These are phyloP conservation scores for Garrulus glandarius DNA, from an alignment of 2,797 vertebrate species.

Conservation along the genomic window DNA sequence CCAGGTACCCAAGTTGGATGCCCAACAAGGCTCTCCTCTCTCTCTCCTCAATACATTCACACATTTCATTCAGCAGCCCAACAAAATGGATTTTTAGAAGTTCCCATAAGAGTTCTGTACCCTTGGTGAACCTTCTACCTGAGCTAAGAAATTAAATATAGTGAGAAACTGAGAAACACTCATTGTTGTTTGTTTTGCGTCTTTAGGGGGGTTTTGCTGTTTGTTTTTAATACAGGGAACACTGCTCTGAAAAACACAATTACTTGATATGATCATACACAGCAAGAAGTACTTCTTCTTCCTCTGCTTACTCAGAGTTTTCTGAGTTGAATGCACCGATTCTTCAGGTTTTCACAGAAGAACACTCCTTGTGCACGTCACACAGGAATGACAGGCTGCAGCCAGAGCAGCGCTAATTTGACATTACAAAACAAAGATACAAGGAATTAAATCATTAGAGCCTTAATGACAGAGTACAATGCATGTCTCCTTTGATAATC, in stretches of 20 bases:
- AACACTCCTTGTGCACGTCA: neutral
- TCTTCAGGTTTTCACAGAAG: neutral
- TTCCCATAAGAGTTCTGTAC: neutral
- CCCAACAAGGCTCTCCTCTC: neutral
- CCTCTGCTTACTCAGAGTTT: neutral
- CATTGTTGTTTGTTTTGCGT: neutral
- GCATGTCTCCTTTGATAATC: neutral
- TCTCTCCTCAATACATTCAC: neutral
- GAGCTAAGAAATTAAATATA: neutral
- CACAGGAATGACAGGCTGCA: neutral
- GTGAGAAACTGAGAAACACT: neutral
- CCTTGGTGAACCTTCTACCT: neutral
- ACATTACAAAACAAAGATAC: neutral
- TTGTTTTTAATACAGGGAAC: neutral
- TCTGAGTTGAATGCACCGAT: accelerated
- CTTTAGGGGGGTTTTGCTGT: neutral
- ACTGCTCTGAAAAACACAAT: neutral
- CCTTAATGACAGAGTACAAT: neutral
- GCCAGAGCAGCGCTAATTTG: neutral
- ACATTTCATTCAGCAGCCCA: neutral
- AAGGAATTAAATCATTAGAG: neutral
- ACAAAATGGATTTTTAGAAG: neutral
- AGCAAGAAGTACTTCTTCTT: neutral
- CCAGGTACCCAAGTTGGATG: neutral
- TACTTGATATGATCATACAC: accelerated